Evolutionary conservation across 2,113 vertebrate genomes (phyloP), one percentile per base, ranked within the genome.

Genomic region (Hippocampus comes): DNA sequence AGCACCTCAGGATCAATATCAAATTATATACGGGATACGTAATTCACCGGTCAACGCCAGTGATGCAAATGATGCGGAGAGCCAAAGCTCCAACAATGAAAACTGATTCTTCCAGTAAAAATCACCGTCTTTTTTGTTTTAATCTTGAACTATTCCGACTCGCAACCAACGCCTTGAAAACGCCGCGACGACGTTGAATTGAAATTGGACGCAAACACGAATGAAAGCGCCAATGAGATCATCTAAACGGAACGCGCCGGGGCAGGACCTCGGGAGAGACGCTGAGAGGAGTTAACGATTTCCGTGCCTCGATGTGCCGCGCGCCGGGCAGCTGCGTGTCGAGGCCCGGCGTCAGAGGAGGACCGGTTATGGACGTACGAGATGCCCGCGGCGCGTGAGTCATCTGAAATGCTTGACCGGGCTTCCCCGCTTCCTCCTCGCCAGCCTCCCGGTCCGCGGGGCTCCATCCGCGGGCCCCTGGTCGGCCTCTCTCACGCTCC

Each of bases 401-500:
- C 85, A 87, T 80, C 79, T 71, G 81, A 90, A 75, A 79, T 67
- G 75, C 67, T 75, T 70, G 76, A 73, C 51, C 72, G 73, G 72
- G 75, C 79, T 82, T 67, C 70, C 81, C 73, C 78, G 68, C 61
- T 20, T 78, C 75, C 76, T 79, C 75, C 56, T 59, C 12, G 23
- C n/a, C 48, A 20, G 43, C 12, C 10, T 46, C 53, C 21, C 20
- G 23, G 76, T 77, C 84, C 82, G 74, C 77, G 77, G 76, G 34
- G 74, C 80, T 85, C 87, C 81, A 83, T 90, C 86, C 81, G 78
- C 77, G 81, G 85, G 82, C 85, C 79, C 73, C 81, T 68, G 74
- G 72, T 78, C 77, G 84, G 82, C 78, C 83, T 89, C 78, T 88
- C 85, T 88, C 88, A 85, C 69, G 88, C 89, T 83, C 82, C 83